Conservation (phyloP, 2,888 invertebrate genomes). For the Eristalis arbustorum region DNA sequence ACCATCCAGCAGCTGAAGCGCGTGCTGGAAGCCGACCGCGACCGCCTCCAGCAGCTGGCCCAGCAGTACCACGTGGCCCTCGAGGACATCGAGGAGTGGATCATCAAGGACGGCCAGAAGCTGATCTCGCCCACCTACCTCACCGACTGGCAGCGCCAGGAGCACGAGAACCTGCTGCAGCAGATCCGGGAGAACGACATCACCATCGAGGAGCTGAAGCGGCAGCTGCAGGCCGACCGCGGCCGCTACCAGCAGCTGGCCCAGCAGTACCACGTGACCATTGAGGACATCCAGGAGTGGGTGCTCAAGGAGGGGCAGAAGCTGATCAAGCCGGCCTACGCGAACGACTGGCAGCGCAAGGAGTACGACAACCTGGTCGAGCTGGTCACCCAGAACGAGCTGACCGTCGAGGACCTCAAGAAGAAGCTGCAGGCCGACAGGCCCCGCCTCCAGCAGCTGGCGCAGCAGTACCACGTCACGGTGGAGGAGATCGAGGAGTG, state of each 20-base stretch:
- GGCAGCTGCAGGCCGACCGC: conserved; percentile 74
- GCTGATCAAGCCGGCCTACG: conserved; percentile 74
- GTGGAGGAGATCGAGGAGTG: conserved; percentile 78
- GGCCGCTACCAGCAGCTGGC: conserved; percentile 74
- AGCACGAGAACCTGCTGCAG: conserved; percentile 73
- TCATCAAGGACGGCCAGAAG: conserved; percentile 74
- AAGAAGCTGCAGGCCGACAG: conserved; percentile 76
- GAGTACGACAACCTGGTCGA: conserved; percentile 73
- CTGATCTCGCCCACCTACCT: conserved; percentile 74
- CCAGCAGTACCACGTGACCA: conserved; percentile 76
- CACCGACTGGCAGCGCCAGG: conserved; percentile 75
- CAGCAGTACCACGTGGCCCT: conserved; percentile 60
- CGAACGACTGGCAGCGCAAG: conserved; percentile 75
- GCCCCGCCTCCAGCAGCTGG: conserved; percentile 74
- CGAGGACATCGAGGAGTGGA: conserved; percentile 70
- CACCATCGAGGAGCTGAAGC: conserved; percentile 75
- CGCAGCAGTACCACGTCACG: conserved; percentile 77
- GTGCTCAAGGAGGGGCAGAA: conserved; percentile 76
- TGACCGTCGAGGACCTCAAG: conserved; percentile 77
- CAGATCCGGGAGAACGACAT: conserved; percentile 71
- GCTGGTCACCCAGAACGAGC: conserved; percentile 75
- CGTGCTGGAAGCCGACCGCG: conserved; percentile 71
- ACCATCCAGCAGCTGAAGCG: conserved; percentile 75
- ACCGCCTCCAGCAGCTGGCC: conserved; percentile 74
- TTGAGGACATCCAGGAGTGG: conserved; percentile 77